These are phyloP conservation scores for Aromia moschata DNA, from an alignment of 2,888 invertebrate genomes.

Conservation along the genomic window DNA sequence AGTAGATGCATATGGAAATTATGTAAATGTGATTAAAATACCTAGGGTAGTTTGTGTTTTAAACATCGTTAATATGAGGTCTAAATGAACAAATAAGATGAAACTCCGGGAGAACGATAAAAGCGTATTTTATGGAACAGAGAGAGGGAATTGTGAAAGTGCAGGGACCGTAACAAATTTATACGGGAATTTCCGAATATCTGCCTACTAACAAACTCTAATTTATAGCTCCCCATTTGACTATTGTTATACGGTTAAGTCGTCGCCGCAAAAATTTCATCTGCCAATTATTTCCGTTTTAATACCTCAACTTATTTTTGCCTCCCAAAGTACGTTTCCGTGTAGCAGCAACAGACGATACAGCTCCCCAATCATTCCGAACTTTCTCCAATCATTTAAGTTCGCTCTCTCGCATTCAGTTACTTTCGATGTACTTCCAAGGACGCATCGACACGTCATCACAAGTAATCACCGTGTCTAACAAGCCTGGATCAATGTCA, in stretches of 20 bases:
- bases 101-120: conserved; percentile 35
- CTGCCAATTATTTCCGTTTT: conserved; percentile 32
- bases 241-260: conserved; percentile 55
- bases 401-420: background rate
- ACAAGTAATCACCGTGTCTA: no score
- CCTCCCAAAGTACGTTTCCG: conserved; percentile 9
- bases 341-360: conserved; percentile 3
- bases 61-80: background rate
- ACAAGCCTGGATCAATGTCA: no score
- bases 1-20: no score
- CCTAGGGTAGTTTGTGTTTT: no score
- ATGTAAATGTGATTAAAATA: no score
- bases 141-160: conserved; percentile 47
- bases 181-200: conserved; percentile 57
- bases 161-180: conserved; percentile 56
- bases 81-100: conserved; percentile 31
- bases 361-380: conserved; percentile 13
- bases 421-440: background rate
- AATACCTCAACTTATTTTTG: conserved; percentile 17
- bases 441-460: background rate
- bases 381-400: conserved; percentile 10
- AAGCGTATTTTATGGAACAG: conserved; percentile 50
- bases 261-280: conserved; percentile 28
- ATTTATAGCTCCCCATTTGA: conserved; percentile 59
- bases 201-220: conserved; percentile 57